Evolutionary conservation across 2,888 invertebrate genomes (phyloP).

Genomic region (Campopleginae sp.): DNA sequence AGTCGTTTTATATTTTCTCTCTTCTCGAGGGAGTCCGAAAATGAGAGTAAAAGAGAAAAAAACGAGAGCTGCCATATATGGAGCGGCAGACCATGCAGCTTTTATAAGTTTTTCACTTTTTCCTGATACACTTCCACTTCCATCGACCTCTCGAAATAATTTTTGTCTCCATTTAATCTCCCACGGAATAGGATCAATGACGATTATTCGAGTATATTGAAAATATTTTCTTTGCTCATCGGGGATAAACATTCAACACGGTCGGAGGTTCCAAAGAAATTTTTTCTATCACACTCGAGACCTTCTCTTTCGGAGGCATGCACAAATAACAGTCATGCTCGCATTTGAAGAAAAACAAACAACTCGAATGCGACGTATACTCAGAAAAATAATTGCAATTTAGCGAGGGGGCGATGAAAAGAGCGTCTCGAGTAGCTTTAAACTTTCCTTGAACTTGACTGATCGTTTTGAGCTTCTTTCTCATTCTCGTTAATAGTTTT

Average conservation of each 20-base stretch:
- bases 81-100: slow-evolving; percentile 9
- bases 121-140: slow-evolving; percentile 1
- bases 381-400: background rate
- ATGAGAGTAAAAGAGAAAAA: background rate
- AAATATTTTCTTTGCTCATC: background rate
- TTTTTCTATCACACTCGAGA: background rate
- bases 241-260: too few species aligned
- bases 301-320: background rate
- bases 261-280: background rate
- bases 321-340: background rate
- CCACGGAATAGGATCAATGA: slow-evolving; percentile 17
- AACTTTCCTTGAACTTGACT: background rate
- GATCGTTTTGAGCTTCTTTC: background rate
- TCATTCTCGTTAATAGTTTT: background rate
- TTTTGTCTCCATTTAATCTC: background rate
- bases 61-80: background rate
- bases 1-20: slow-evolving; percentile 5
- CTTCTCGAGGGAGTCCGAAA: background rate
- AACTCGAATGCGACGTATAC: background rate
- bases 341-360: background rate
- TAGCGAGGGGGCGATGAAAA: too few species aligned
- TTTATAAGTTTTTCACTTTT: slow-evolving; percentile 22
- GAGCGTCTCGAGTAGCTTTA: background rate
- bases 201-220: background rate
- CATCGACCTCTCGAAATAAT: slow-evolving; percentile 4